A percentile compares a stretch with the other conserved stretches of the same genome.
Evolutionary conservation across 2,113 vertebrate species (phyloP).

Genomic region (Myiagra hebetior): DNA sequence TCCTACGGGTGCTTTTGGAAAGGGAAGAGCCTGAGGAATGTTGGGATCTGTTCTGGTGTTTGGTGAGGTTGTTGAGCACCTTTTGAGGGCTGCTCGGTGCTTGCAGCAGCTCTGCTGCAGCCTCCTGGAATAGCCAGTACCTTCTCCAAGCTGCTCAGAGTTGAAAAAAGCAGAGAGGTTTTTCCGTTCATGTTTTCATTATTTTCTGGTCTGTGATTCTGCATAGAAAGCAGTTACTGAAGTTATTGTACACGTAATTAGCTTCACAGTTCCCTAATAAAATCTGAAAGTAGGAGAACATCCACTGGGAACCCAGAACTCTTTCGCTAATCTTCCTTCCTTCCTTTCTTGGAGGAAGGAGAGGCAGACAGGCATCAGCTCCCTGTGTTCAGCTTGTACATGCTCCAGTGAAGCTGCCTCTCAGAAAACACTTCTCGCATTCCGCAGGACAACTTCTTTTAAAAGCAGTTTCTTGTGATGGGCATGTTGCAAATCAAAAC

Average conservation of each 20-base stretch:
- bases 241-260: background rate
- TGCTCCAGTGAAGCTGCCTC: constrained; percentile 5
- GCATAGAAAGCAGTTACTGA: constrained; percentile 3
- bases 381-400: background rate
- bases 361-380: background rate
- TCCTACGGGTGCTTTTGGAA: rapidly evolving
- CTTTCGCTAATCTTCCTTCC: background rate
- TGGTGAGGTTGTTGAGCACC: background rate
- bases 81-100: rapidly evolving
- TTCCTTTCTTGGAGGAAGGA: background rate
- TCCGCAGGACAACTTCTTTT: background rate
- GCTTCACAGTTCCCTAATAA: constrained; percentile 17
- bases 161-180: background rate
- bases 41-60: background rate
- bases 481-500: background rate
- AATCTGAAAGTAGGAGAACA: background rate
- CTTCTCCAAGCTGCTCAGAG: background rate
- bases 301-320: background rate
- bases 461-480: background rate
- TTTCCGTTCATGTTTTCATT: background rate
- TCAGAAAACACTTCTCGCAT: background rate
- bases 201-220: constrained; percentile 26
- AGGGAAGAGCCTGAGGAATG: background rate
- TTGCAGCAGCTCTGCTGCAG: background rate
- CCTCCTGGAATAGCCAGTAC: background rate